Conservation (phyloP, 2,113 vertebrate species). For the Sylvia atricapilla region DNA sequence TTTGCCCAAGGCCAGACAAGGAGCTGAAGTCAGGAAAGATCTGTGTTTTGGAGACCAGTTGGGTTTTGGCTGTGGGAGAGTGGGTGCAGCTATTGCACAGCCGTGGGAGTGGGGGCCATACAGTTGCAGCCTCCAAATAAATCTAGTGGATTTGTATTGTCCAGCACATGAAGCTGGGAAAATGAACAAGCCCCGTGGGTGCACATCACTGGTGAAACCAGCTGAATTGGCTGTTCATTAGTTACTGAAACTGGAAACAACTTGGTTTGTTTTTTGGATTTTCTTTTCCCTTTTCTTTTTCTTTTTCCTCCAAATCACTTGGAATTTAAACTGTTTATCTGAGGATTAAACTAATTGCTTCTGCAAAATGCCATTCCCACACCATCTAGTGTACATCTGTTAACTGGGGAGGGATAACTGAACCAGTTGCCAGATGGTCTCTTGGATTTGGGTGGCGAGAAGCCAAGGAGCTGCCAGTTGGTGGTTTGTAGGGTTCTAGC, state of each 20-base stretch:
- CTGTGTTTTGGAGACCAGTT: background rate
- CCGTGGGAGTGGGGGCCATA: background rate
- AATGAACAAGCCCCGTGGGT: background rate
- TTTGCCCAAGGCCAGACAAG: background rate
- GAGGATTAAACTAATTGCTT: slow-evolving; percentile 67
- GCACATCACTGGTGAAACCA: accelerated
- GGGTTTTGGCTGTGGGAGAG: background rate
- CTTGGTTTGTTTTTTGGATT: background rate
- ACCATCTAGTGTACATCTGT: slow-evolving; percentile 58
- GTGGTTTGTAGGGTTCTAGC: slow-evolving; percentile 40
- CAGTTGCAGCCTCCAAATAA: background rate
- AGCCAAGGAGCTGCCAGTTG: slow-evolving; percentile 66
- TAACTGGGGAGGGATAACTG: slow-evolving; percentile 29
- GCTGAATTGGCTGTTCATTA: background rate
- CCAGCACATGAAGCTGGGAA: accelerated
- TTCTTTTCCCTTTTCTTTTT: background rate
- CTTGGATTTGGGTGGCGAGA: slow-evolving; percentile 60
- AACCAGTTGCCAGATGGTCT: slow-evolving; percentile 65
- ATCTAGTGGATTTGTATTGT: background rate
- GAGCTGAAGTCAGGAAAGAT: background rate
- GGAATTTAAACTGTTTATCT: slow-evolving; percentile 63
- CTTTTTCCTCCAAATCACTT: background rate
- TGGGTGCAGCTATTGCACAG: accelerated
- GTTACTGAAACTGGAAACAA: background rate
- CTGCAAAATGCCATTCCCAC: slow-evolving; percentile 50